Conservation (phyloP, 2,113 vertebrate species). For the Dromas ardeola region DNA sequence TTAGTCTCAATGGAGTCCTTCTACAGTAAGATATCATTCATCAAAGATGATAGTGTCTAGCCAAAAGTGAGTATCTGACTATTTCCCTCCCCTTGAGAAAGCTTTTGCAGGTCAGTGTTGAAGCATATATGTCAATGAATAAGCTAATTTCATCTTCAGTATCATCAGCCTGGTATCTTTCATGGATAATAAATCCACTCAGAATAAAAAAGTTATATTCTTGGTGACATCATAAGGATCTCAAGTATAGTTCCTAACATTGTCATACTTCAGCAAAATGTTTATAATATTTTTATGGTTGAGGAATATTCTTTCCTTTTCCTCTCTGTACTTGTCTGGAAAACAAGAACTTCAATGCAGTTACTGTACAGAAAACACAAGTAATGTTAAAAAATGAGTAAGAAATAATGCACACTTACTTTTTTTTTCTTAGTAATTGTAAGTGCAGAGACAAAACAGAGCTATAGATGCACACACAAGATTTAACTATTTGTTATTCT, state of each 20-base stretch:
- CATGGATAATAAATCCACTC: not conserved
- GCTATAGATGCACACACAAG: accelerated
- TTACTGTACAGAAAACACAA: not conserved
- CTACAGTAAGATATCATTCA: not conserved
- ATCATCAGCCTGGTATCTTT: not conserved
- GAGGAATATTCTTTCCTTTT: not conserved
- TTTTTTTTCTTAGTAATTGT: not conserved
- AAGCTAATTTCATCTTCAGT: not conserved
- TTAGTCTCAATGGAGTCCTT: not conserved
- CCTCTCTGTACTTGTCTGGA: not conserved
- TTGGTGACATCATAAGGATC: not conserved
- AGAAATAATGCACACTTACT: not conserved
- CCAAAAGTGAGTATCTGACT: not conserved
- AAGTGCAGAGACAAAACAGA: not conserved
- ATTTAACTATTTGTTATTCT: not conserved
- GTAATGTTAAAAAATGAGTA: not conserved
- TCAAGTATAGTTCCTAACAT: not conserved
- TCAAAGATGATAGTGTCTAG: not conserved
- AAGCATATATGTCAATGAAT: not conserved
- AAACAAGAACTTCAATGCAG: not conserved
- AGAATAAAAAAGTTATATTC: not conserved
- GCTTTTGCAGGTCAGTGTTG: not conserved
- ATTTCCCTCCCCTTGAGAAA: not conserved
- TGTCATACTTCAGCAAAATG: not conserved
- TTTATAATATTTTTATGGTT: not conserved